Percentiles rank a stretch among this genome's conserved stretches.
phyloP scores from a whole-genome alignment of 1,140 invertebrate species.

The Hyposmocoma kahamanoa region DNA sequence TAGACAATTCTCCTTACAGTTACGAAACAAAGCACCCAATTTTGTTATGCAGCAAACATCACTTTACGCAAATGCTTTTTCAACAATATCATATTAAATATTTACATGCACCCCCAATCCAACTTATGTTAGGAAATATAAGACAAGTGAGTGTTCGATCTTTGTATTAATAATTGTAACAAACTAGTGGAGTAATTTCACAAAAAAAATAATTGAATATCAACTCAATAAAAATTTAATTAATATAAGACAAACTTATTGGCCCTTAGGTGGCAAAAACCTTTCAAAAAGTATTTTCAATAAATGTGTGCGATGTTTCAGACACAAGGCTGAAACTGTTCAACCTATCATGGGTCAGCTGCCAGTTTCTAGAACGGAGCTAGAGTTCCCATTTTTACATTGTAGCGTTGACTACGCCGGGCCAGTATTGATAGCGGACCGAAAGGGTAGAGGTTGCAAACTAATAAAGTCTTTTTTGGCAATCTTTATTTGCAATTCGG shows the following conservation, averaged over 20 bases:
- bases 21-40: slow-evolving; percentile 18
- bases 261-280: slow-evolving; percentile 20
- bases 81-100: slow-evolving; percentile 15
- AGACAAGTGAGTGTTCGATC: too few relatives aligned
- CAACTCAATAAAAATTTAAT: too few relatives aligned
- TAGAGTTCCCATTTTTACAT: slow-evolving; percentile 19
- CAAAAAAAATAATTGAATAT: too few relatives aligned
- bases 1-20: slow-evolving; percentile 17
- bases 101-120: slow-evolving; percentile 18
- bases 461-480: slow-evolving; percentile 22
- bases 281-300: slow-evolving; percentile 13
- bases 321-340: slow-evolving; percentile 10
- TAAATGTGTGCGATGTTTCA: slow-evolving; percentile 17
- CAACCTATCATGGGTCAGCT: slow-evolving; percentile 21
- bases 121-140: slow-evolving; percentile 14
- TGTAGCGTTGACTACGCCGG: slow-evolving; percentile 18
- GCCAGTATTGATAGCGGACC: slow-evolving; percentile 19
- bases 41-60: slow-evolving; percentile 16
- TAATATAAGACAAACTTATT: slow-evolving; percentile 18
- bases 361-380: slow-evolving; percentile 9
- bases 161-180: too few relatives aligned
- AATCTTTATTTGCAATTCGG: slow-evolving; percentile 26
- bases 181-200: too few relatives aligned
- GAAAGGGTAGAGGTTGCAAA: slow-evolving; percentile 19
- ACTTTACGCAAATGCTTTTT: slow-evolving; percentile 19